These are phyloP conservation scores for Notothenia rossii DNA, from an alignment of 2,113 vertebrate species.

Conservation along the genomic window DNA sequence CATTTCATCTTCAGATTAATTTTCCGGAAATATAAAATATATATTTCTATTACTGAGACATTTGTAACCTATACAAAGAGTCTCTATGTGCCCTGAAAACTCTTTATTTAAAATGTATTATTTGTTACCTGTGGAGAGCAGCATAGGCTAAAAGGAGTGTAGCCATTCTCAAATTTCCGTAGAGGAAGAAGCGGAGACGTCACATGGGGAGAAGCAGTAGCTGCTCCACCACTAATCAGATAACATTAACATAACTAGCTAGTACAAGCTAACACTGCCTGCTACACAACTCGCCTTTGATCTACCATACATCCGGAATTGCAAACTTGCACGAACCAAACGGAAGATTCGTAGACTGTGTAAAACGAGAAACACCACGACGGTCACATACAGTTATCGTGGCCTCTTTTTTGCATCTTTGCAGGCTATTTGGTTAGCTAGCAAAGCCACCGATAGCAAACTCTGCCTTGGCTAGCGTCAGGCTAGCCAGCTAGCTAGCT, in stretches of 20 bases:
- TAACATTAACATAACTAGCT: slow-evolving; percentile 59
- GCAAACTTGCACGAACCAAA: slow-evolving; percentile 1
- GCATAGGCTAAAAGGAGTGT: slow-evolving; percentile 1
- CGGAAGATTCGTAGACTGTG: neutral
- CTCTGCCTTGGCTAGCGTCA: slow-evolving; percentile 67
- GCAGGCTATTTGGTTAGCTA: slow-evolving; percentile 39
- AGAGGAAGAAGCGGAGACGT: slow-evolving; percentile 73
- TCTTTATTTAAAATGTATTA: too few species aligned
- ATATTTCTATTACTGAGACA: neutral
- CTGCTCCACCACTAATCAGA: slow-evolving; percentile 66
- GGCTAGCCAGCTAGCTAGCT: slow-evolving; percentile 76
- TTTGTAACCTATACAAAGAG: too few species aligned
- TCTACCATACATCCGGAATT: slow-evolving; percentile 10
- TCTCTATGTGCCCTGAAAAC: too few species aligned
- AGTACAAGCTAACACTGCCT: slow-evolving; percentile 54
- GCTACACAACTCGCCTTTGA: slow-evolving; percentile 29
- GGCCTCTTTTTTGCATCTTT: slow-evolving; percentile 39
- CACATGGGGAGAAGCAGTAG: slow-evolving; percentile 63
- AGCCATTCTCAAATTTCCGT: slow-evolving; percentile 16
- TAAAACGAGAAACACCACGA: slow-evolving; percentile 1
- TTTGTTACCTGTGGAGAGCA: slow-evolving; percentile 64
- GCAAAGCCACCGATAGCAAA: slow-evolving; percentile 33
- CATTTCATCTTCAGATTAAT: neutral
- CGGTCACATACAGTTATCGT: slow-evolving; percentile 12
- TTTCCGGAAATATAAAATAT: neutral